Evolutionary conservation across 37 sponge, comb jelly and placozoan species (phyloP).

Genomic region (Tethya wilhelma): DNA sequence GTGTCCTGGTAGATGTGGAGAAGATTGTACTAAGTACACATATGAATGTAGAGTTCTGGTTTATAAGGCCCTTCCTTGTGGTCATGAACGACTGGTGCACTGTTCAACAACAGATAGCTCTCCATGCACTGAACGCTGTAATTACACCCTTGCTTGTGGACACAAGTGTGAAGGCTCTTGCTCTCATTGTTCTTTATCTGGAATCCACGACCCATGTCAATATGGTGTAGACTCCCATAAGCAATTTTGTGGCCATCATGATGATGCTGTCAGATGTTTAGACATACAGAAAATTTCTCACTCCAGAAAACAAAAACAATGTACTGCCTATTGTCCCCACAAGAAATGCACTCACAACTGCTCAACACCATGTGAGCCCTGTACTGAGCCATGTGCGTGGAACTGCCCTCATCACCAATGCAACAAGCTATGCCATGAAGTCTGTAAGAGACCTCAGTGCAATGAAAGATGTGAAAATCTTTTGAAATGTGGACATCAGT

Average conservation of each 20-base stretch:
- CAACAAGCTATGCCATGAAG: slow-evolving; percentile 53
- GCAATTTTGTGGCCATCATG: slow-evolving; percentile 52
- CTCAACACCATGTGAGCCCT: not conserved
- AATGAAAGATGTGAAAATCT: slow-evolving; percentile 52
- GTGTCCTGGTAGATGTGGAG: too few species aligned
- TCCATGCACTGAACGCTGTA: slow-evolving; percentile 44
- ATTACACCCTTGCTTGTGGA: slow-evolving; percentile 57
- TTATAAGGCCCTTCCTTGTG: slow-evolving; percentile 31
- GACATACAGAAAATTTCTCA: not conserved
- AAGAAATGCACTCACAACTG: not conserved
- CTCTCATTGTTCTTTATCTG: slow-evolving; percentile 30
- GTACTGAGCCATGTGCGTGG: slow-evolving; percentile 43
- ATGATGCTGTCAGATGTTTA: slow-evolving; percentile 3
- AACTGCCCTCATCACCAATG: slow-evolving; percentile 46
- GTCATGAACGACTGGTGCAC: slow-evolving; percentile 13
- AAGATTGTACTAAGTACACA: too few species aligned
- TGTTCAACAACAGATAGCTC: slow-evolving; percentile 1
- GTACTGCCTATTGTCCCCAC: slow-evolving; percentile 22
- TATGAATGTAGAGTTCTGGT: too few species aligned
- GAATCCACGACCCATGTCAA: slow-evolving; percentile 43
- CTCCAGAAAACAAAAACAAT: not conserved
- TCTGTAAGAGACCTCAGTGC: slow-evolving; percentile 62
- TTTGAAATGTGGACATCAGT: slow-evolving; percentile 69
- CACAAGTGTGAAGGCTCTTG: slow-evolving; percentile 69
- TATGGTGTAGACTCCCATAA: not conserved